Conservation (phyloP, 2,888 invertebrate genomes). For the Platycheirus albimanus region DNA sequence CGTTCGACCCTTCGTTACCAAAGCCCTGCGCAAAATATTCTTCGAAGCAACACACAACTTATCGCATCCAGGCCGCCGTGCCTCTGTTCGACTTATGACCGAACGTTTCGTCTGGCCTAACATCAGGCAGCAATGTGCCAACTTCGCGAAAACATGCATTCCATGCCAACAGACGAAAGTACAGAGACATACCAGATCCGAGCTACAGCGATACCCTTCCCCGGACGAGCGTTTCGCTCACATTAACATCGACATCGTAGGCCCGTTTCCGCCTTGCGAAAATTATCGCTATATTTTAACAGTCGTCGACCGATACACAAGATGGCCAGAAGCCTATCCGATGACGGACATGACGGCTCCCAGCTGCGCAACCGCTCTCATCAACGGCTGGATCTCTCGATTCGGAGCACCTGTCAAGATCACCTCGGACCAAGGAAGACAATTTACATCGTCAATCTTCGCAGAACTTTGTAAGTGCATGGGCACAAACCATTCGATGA, state of each 20-base stretch:
- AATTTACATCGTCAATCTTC: constrained; percentile 15
- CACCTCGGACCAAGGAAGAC: too few relatives aligned
- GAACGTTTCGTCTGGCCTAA: constrained; percentile 76
- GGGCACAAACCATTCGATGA: too few relatives aligned
- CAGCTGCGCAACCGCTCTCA: too few relatives aligned
- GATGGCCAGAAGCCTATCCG: too few relatives aligned
- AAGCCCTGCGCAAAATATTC: constrained; percentile 54
- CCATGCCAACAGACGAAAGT: too few relatives aligned
- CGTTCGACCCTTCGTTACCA: constrained; percentile 67
- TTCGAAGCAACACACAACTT: constrained; percentile 54
- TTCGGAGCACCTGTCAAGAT: background rate
- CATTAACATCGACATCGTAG: constrained; percentile 30
- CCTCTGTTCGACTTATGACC: constrained; percentile 9
- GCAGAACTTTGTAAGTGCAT: background rate
- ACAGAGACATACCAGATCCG: constrained; percentile 7
- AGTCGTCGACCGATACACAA: constrained; percentile 19
- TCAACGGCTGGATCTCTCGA: too few relatives aligned
- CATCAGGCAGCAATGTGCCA: too few relatives aligned
- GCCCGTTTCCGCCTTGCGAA: constrained; percentile 17
- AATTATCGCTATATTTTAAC: constrained; percentile 10
- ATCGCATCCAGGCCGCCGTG: constrained; percentile 30
- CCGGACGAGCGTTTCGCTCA: constrained; percentile 12
- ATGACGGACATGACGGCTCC: constrained; percentile 14
- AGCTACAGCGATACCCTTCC: background rate
- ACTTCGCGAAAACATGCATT: too few relatives aligned